Evolutionary conservation across 2,797 vertebrate genomes (phyloP).

Genomic region (Fistularia commersonii): DNA sequence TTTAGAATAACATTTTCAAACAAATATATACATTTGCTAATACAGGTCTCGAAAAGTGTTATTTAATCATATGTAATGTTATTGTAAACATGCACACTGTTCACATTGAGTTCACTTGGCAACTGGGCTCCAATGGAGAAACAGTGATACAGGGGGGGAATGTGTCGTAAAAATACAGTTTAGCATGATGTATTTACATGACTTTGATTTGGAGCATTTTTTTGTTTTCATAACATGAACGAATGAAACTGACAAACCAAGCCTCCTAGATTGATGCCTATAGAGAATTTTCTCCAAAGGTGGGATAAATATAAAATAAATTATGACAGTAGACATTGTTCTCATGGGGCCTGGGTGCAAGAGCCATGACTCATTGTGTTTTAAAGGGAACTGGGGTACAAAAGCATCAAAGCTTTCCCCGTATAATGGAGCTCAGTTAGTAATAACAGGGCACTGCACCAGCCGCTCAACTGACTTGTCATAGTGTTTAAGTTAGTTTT

Average conservation of each 20-base stretch:
- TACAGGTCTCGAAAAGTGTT: conserved; percentile 61
- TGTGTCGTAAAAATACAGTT: background rate
- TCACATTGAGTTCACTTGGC: conserved; percentile 47
- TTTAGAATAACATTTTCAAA: conserved; percentile 71
- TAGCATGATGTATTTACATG: too few relatives aligned
- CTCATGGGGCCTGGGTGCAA: conserved; percentile 44
- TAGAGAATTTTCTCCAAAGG: too few relatives aligned
- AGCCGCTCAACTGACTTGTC: conserved; percentile 3
- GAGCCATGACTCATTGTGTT: conserved; percentile 47
- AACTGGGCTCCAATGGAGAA: conserved; percentile 48
- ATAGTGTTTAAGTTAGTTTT: conserved; percentile 17
- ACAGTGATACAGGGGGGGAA: too few relatives aligned
- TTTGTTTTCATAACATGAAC: too few relatives aligned
- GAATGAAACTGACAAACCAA: too few relatives aligned
- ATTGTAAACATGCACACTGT: conserved; percentile 80
- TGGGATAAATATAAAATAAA: too few relatives aligned
- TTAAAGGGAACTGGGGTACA: conserved; percentile 70
- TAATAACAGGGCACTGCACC: conserved; percentile 7
- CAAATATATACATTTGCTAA: conserved; percentile 67
- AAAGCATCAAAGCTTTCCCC: conserved; percentile 36
- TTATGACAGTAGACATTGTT: conserved; percentile 3
- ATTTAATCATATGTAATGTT: conserved; percentile 62
- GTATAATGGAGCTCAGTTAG: conserved; percentile 39
- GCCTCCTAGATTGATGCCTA: too few relatives aligned
- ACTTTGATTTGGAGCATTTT: too few relatives aligned